Percentiles rank a stretch among this genome's conserved stretches.
Conservation (phyloP, 2,113 vertebrate genomes). For the Ophiodon elongatus region DNA sequence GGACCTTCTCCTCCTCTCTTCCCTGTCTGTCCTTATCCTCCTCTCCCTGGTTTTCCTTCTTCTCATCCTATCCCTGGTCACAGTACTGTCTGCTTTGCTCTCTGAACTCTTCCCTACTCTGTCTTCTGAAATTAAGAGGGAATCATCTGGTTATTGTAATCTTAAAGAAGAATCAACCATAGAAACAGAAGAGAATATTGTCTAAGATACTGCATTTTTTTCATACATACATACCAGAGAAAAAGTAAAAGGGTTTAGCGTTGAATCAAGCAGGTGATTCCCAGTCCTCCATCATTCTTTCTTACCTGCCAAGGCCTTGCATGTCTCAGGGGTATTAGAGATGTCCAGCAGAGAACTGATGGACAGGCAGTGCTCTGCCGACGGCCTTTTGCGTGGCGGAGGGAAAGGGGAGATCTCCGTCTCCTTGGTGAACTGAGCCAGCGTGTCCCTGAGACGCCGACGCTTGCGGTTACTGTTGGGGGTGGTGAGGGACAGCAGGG, state of each 20-base stretch:
- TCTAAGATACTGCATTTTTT: neutral
- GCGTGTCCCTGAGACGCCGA: slow-evolving; percentile 92
- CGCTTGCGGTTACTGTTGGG: slow-evolving; percentile 95
- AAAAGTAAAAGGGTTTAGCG: neutral
- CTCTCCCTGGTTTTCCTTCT: slow-evolving; percentile 56
- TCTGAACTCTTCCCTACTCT: slow-evolving; percentile 57
- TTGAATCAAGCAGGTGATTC: neutral
- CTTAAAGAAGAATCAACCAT: neutral
- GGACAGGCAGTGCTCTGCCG: slow-evolving; percentile 94
- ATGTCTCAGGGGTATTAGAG: slow-evolving; percentile 95
- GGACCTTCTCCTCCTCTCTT: slow-evolving; percentile 45
- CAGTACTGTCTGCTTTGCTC: slow-evolving; percentile 40
- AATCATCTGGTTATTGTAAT: neutral
- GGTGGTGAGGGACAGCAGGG: slow-evolving; percentile 93
- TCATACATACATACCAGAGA: neutral
- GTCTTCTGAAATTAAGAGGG: slow-evolving; percentile 60
- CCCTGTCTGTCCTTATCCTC: slow-evolving; percentile 60
- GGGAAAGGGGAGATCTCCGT: slow-evolving; percentile 94
- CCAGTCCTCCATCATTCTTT: neutral
- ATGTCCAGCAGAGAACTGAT: slow-evolving; percentile 95
- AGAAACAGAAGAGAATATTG: neutral
- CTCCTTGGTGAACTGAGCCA: slow-evolving; percentile 94
- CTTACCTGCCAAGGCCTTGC: slow-evolving; percentile 88
- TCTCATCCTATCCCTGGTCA: slow-evolving; percentile 51
- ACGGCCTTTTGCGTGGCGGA: slow-evolving; percentile 93